phyloP scores from a whole-genome alignment of 2,113 vertebrate genomes.

The Helogale parvula region DNA sequence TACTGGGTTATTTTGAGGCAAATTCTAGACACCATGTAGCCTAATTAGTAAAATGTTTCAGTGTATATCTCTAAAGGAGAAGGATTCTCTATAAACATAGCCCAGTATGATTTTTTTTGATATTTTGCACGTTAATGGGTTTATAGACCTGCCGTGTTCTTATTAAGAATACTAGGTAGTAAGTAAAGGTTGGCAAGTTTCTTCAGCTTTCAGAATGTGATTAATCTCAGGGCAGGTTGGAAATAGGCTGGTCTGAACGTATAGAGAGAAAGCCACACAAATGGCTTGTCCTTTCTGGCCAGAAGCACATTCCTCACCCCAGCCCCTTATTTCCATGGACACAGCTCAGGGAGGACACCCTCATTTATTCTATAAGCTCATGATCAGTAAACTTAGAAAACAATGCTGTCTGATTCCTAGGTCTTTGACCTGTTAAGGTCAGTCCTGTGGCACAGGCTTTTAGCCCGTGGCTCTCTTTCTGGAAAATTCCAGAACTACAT shows the following conservation, averaged over 20 bases:
- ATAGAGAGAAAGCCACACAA: background rate
- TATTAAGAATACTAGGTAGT: background rate
- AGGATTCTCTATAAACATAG: constrained; percentile 10
- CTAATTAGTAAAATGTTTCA: constrained; percentile 1
- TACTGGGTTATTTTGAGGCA: constrained; percentile 1
- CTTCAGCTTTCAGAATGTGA: background rate
- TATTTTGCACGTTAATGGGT: background rate
- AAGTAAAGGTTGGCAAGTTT: background rate
- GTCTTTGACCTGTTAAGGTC: background rate
- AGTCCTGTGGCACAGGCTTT: background rate
- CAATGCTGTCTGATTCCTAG: background rate
- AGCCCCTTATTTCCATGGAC: background rate
- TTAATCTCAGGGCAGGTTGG: background rate
- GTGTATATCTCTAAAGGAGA: background rate
- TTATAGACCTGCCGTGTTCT: background rate
- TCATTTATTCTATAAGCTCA: background rate
- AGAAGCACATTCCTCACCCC: background rate
- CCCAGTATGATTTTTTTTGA: constrained; percentile 7
- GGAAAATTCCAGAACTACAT: constrained; percentile 56
- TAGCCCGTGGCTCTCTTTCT: constrained; percentile 45
- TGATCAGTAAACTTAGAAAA: background rate
- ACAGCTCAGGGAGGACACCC: background rate
- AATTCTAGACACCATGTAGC: background rate
- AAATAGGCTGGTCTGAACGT: background rate
- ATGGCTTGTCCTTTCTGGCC: background rate